These are phyloP conservation scores for Lysandra coridon DNA, from an alignment of 2,888 invertebrate genomes.

Conservation along the genomic window DNA sequence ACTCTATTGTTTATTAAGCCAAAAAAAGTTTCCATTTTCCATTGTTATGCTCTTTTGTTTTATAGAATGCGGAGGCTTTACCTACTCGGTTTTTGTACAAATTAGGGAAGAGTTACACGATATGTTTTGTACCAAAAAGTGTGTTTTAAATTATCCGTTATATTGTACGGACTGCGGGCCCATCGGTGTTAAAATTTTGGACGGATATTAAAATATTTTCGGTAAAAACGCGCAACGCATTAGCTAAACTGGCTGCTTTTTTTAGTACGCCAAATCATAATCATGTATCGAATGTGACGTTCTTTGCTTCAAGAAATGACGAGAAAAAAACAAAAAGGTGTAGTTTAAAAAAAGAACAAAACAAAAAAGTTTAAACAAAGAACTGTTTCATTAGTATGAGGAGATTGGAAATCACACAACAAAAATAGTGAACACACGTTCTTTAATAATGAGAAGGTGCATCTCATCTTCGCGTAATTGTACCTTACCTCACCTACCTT, in stretches of 20 bases:
- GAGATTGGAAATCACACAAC: slow-evolving; percentile 48
- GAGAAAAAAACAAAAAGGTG: slow-evolving; percentile 23
- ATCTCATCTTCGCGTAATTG: slow-evolving; percentile 66
- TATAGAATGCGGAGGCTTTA: slow-evolving; percentile 62
- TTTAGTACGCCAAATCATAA: not conserved
- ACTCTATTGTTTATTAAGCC: slow-evolving; percentile 69
- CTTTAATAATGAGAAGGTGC: slow-evolving; percentile 59
- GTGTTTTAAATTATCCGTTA: slow-evolving; percentile 26
- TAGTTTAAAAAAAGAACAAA: slow-evolving; percentile 20
- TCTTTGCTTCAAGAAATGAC: slow-evolving; percentile 8
- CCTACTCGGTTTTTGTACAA: slow-evolving; percentile 55
- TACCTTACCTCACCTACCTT: slow-evolving; percentile 26
- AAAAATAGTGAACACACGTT: slow-evolving; percentile 45
- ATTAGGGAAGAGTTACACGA: slow-evolving; percentile 55
- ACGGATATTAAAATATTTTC: slow-evolving; percentile 6
- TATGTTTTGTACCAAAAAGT: slow-evolving; percentile 38
- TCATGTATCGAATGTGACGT: not conserved
- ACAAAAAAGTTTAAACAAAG: slow-evolving; percentile 28
- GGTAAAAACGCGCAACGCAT: not conserved
- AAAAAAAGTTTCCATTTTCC: slow-evolving; percentile 69
- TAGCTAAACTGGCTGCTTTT: not conserved
- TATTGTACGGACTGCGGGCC: slow-evolving; percentile 6
- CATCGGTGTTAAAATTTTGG: slow-evolving; percentile 4
- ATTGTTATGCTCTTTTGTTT: slow-evolving; percentile 74
- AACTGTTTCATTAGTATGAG: slow-evolving; percentile 33